Conservation (phyloP, 2,797 vertebrate genomes). For the Carcharodon carcharias region DNA sequence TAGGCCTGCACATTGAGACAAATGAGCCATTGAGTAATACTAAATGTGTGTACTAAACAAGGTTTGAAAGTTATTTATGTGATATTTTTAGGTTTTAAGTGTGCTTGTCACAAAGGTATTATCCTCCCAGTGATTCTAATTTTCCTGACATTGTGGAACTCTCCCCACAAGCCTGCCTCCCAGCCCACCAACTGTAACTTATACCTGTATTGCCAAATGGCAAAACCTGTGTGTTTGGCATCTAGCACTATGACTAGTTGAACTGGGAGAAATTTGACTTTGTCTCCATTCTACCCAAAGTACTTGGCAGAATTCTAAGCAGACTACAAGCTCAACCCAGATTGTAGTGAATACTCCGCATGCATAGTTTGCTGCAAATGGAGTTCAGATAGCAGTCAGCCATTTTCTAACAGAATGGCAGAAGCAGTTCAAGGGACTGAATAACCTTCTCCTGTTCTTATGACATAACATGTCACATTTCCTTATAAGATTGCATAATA, state of each 20-base stretch:
- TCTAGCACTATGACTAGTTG: background rate
- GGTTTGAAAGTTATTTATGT: background rate
- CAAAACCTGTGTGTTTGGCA: background rate
- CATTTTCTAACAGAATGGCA: background rate
- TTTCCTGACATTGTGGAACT: background rate
- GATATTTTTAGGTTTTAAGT: background rate
- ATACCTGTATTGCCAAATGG: background rate
- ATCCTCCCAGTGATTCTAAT: background rate
- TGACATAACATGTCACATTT: background rate
- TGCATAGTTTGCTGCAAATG: background rate
- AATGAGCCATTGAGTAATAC: slow-evolving; percentile 5
- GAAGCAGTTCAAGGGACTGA: background rate
- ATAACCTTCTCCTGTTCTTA: background rate
- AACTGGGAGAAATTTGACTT: slow-evolving; percentile 22
- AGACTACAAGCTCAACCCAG: background rate
- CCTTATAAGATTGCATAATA: background rate
- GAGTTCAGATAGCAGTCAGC: slow-evolving; percentile 8
- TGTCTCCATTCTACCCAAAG: background rate
- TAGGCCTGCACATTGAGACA: background rate
- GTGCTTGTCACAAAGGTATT: background rate
- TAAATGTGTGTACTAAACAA: background rate
- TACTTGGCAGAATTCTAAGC: background rate
- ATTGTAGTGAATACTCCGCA: background rate
- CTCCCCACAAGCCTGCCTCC: background rate
- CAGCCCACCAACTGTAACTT: background rate